A percentile compares a stretch with the other conserved stretches of the same genome.
These are phyloP conservation scores for Cheilosia impressa DNA, from an alignment of 2,888 invertebrate species.

Conservation along the genomic window DNA sequence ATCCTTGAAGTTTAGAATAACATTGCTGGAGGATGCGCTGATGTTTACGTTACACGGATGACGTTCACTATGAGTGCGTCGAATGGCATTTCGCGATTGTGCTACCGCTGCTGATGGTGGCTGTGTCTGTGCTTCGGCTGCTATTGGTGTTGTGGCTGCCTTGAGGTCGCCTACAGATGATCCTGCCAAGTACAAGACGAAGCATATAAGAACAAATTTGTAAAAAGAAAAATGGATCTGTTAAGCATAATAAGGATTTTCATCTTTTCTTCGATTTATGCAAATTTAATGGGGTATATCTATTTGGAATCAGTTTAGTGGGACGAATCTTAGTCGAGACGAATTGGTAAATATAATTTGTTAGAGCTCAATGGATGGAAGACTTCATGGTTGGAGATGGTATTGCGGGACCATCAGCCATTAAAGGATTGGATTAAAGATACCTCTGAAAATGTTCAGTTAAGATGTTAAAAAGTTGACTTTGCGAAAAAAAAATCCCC, in stretches of 20 bases:
- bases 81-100: slow-evolving; percentile 83
- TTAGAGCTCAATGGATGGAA: slow-evolving; percentile 38
- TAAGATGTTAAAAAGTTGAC: too few relatives aligned
- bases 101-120: slow-evolving; percentile 74
- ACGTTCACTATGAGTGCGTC: slow-evolving; percentile 83
- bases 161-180: slow-evolving; percentile 38
- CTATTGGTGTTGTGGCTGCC: slow-evolving; percentile 10
- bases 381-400: not conserved
- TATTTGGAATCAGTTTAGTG: slow-evolving; percentile 54
- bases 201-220: slow-evolving; percentile 24
- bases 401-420: not conserved
- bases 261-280: slow-evolving; percentile 65
- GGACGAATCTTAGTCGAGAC: slow-evolving; percentile 43
- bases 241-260: slow-evolving; percentile 33
- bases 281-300: slow-evolving; percentile 64
- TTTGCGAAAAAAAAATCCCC: too few relatives aligned
- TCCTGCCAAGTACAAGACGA: slow-evolving; percentile 40
- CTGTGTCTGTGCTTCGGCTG: slow-evolving; percentile 31
- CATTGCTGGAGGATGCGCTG: slow-evolving; percentile 72
- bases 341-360: slow-evolving; percentile 64
- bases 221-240: slow-evolving; percentile 8
- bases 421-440: too few relatives aligned
- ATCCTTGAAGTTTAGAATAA: slow-evolving; percentile 86
- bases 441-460: too few relatives aligned
- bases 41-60: slow-evolving; percentile 76